These are phyloP conservation scores for Nyctalus aviator DNA, from an alignment of 2,797 vertebrate species.

Conservation along the genomic window DNA sequence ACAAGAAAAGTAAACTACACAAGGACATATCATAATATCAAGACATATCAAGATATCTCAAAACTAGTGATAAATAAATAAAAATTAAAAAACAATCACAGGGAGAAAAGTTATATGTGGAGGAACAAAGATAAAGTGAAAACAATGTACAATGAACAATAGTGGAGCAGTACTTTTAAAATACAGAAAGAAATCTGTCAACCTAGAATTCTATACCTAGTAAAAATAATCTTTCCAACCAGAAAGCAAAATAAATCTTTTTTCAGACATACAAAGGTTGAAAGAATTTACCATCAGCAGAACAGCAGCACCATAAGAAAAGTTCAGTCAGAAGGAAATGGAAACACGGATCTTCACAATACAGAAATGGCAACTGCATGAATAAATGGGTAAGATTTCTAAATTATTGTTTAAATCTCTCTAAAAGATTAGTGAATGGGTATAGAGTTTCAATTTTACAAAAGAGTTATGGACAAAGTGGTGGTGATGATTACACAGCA, in stretches of 20 bases:
- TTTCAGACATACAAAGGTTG: neutral
- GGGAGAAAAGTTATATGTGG: neutral
- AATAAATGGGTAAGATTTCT: neutral
- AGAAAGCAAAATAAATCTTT: constrained; percentile 19
- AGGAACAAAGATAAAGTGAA: constrained; percentile 36
- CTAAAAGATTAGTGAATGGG: constrained; percentile 2
- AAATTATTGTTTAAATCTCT: constrained; percentile 44
- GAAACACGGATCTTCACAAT: neutral
- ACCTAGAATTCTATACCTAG: constrained; percentile 45
- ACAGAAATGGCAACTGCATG: neutral
- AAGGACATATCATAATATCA: neutral
- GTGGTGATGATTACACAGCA: neutral
- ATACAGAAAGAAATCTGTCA: constrained; percentile 44
- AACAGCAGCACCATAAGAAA: constrained; percentile 10
- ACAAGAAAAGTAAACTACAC: constrained; percentile 39
- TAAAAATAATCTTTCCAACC: neutral
- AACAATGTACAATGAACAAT: constrained; percentile 5
- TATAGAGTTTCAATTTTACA: neutral
- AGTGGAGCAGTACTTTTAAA: constrained; percentile 5
- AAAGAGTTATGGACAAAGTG: neutral
- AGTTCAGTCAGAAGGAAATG: neutral
- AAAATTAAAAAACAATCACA: constrained; percentile 21
- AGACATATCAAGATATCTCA: neutral
- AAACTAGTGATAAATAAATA: neutral
- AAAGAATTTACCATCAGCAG: neutral